phyloP scores from a whole-genome alignment of 2,888 invertebrate genomes.

The Caenorhabditis auriculariae region DNA sequence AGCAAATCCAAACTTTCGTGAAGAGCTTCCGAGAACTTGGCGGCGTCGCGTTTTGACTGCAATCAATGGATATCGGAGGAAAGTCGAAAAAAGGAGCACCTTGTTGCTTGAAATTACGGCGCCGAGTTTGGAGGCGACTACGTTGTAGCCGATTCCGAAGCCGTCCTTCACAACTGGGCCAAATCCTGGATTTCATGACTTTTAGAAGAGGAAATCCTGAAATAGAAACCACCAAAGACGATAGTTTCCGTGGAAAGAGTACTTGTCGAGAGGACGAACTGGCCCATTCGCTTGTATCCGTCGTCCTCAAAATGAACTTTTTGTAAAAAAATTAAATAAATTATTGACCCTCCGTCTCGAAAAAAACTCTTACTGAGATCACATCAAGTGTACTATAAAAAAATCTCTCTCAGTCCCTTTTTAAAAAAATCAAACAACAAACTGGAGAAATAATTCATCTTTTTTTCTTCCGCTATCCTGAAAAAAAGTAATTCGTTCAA shows the following conservation, averaged over 20 bases:
- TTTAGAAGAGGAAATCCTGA: not conserved
- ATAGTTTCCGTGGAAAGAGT: constrained; percentile 85
- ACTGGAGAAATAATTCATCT: too few relatives aligned
- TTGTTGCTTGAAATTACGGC: constrained; percentile 77
- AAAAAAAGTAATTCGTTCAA: too few relatives aligned
- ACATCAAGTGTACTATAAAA: too few relatives aligned
- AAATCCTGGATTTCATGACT: constrained; percentile 73
- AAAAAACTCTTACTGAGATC: not conserved
- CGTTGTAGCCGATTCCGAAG: constrained; percentile 87
- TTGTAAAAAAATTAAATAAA: not conserved
- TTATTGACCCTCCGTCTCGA: too few relatives aligned
- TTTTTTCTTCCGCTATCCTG: too few relatives aligned
- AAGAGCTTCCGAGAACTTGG: constrained; percentile 41
- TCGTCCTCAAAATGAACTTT: constrained; percentile 66
- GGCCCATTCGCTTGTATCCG: constrained; percentile 72
- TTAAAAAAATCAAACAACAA: too few relatives aligned
- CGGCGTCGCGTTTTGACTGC: constrained; percentile 45
- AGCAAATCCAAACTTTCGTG: constrained; percentile 75
- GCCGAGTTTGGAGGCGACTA: constrained; percentile 80
- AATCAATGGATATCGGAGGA: constrained; percentile 1
- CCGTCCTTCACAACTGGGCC: constrained; percentile 89
- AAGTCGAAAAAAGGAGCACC: constrained; percentile 8
- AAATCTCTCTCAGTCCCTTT: too few relatives aligned
- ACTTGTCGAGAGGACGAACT: constrained; percentile 89
- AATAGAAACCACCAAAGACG: constrained; percentile 72